A percentile compares a stretch with the other conserved stretches of the same genome.
Conservation (phyloP, 2,888 invertebrate genomes). For the Ophion ellenae region DNA sequence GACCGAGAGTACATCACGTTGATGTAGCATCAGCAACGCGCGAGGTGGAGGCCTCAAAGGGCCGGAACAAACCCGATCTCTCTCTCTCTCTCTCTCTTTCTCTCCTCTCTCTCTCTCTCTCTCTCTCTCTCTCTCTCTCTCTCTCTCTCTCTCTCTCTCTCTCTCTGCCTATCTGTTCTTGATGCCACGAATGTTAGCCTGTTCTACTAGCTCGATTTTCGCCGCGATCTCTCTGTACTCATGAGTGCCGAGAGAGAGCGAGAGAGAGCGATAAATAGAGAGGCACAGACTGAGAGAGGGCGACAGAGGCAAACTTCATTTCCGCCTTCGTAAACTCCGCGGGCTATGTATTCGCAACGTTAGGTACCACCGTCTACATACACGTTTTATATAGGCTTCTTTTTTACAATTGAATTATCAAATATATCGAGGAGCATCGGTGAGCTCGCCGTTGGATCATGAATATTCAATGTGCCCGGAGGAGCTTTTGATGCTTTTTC, state of each 20-base stretch:
- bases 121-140: not conserved
- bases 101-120: not conserved
- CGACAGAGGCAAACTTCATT: slow-evolving; percentile 53
- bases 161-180: slow-evolving; percentile 23
- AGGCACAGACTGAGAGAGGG: not conserved
- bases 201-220: slow-evolving; percentile 41
- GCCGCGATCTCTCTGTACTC: slow-evolving; percentile 45
- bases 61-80: slow-evolving; percentile 47
- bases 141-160: slow-evolving; percentile 19
- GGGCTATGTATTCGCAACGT: slow-evolving; percentile 25
- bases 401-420: slow-evolving; percentile 59
- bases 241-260: not conserved
- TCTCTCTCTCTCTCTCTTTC: too few relatives aligned
- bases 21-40: slow-evolving; percentile 67
- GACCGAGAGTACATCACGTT: slow-evolving; percentile 46
- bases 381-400: slow-evolving; percentile 14
- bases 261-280: slow-evolving; percentile 14
- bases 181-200: slow-evolving; percentile 26
- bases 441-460: slow-evolving; percentile 14
- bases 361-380: slow-evolving; percentile 5
- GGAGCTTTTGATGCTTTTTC: slow-evolving; percentile 17
- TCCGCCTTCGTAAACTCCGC: slow-evolving; percentile 63
- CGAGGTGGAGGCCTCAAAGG: slow-evolving; percentile 50
- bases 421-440: slow-evolving; percentile 43
- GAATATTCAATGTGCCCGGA: slow-evolving; percentile 39